Base-by-base conservation (phyloP, 2,797 vertebrate species). In the Hozukius guyotensis region DNA sequence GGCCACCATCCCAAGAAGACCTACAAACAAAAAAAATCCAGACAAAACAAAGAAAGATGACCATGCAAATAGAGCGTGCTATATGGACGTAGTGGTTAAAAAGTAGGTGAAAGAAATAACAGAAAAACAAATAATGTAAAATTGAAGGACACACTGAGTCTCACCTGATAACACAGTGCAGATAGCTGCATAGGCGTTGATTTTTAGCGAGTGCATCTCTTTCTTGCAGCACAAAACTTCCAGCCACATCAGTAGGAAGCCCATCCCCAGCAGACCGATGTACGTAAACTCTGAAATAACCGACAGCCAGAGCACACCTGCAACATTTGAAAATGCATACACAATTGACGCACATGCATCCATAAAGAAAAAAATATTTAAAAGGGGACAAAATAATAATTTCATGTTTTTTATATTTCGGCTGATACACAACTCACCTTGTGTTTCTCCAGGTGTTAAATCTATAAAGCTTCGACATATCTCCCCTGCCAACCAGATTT, bases 161-260 rank as follows among this genome's bases (percentile, higher is more conserved):
- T 82, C 86, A 97, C 96, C 97, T 88, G 97, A 97, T 27, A 97
- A 88, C 55, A 96, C 96, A 4, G 95, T 97, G 75, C 96, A 97
- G 79, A 97, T 94, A 0, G 96, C 96, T 42, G 97, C 96, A 55
- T 94, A 97, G 61, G 96, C 96, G n/a, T 97, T 97, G 82, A 97
- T 96, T 90, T 97, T 97, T 11, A 97, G 93, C 0, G 96, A 95
- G 46, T 95, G 92, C 91, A 97, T 97, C 89, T 96, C 95, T 86
- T 96, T 96, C 76, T 94, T 94, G 14, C 92, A 94, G 75, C 95
- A 96, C 80, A 96, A 70, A 18, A 96, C 90, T 62, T 97, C 96
- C 83, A 97, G 88, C 91, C 96, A 97, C 96, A 97, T 96, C 52
- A 97, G 91, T 67, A 97, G 83, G 89, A 97, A 97, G n/a, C 97